Evolutionary conservation across 2,888 invertebrate genomes (phyloP).

Genomic region (Thymelicus acteon): DNA sequence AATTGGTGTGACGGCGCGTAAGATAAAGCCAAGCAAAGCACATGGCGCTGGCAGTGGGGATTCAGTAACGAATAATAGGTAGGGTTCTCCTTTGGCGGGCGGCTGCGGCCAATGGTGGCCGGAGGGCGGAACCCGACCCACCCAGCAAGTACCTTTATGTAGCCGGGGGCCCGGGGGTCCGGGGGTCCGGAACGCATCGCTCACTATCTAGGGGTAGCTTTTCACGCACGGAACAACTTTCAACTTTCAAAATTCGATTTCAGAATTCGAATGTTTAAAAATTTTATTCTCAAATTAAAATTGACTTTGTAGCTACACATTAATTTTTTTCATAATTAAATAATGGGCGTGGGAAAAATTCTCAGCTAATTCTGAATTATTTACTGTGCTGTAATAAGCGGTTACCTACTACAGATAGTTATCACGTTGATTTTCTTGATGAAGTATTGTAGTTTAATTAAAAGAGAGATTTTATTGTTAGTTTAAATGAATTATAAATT

Average conservation of each 20-base stretch:
- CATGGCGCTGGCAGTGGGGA: conserved; percentile 68
- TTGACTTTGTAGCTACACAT: conserved; percentile 10
- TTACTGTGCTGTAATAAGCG: background rate
- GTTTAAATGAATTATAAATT: background rate
- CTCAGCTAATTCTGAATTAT: conserved; percentile 6
- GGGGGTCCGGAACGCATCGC: conserved; percentile 43
- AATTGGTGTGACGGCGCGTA: conserved; percentile 72
- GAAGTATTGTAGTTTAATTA: conserved; percentile 10
- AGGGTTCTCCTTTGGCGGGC: conserved; percentile 57
- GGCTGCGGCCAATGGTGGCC: conserved; percentile 62
- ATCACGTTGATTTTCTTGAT: conserved; percentile 1
- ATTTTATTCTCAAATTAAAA: background rate
- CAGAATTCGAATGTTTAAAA: background rate
- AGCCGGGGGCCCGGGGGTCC: conserved; percentile 60
- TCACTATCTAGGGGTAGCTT: conserved; percentile 60
- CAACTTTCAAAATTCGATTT: background rate
- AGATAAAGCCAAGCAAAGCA: conserved; percentile 74
- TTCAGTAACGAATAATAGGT: conserved; percentile 63
- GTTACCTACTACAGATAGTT: conserved; percentile 9
- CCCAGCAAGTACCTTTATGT: conserved; percentile 64
- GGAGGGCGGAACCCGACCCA: conserved; percentile 63
- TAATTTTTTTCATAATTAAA: background rate
- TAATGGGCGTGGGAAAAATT: conserved; percentile 18
- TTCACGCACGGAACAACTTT: conserved; percentile 34
- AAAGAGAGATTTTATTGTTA: background rate